phyloP scores from a whole-genome alignment of 2,888 invertebrate genomes.

The Neoitamus cyanurus region DNA sequence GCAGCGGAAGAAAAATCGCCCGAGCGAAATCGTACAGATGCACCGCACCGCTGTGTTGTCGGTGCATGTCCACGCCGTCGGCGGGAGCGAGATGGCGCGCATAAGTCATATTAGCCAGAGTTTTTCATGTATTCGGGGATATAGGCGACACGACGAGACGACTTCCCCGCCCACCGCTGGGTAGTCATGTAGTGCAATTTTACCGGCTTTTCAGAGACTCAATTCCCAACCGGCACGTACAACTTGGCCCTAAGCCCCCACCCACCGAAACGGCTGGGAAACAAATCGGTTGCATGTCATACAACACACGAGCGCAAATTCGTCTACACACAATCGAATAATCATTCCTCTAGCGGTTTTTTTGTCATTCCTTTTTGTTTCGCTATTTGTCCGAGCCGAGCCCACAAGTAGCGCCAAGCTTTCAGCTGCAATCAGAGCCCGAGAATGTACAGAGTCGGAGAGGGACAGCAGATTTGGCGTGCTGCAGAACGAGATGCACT shows the following conservation, averaged over 20 bases:
- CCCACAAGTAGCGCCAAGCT: background rate
- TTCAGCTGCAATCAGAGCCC: background rate
- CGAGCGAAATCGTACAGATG: background rate
- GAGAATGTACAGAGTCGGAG: background rate
- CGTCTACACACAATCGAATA: constrained; percentile 41
- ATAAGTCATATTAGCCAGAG: background rate
- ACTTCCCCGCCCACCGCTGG: constrained; percentile 38
- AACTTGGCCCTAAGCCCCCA: constrained; percentile 16
- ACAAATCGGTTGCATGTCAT: constrained; percentile 52
- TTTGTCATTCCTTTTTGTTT: constrained; percentile 18
- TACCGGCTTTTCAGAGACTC: constrained; percentile 32
- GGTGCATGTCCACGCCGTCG: background rate
- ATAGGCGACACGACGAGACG: background rate
- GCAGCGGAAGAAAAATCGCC: background rate
- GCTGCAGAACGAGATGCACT: constrained; percentile 19
- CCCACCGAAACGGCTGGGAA: constrained; percentile 27
- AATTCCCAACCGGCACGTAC: constrained; percentile 31
- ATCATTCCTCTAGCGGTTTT: constrained; percentile 23
- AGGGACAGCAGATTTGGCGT: background rate
- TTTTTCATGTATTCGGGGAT: constrained; percentile 31
- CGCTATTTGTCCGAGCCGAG: constrained; percentile 9
- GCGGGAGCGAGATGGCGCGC: background rate
- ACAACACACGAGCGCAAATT: constrained; percentile 47
- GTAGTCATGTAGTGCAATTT: constrained; percentile 24
- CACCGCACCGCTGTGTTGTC: too few species aligned